These are phyloP conservation scores for Anableps anableps DNA, from an alignment of 2,797 vertebrate genomes.

Conservation along the genomic window DNA sequence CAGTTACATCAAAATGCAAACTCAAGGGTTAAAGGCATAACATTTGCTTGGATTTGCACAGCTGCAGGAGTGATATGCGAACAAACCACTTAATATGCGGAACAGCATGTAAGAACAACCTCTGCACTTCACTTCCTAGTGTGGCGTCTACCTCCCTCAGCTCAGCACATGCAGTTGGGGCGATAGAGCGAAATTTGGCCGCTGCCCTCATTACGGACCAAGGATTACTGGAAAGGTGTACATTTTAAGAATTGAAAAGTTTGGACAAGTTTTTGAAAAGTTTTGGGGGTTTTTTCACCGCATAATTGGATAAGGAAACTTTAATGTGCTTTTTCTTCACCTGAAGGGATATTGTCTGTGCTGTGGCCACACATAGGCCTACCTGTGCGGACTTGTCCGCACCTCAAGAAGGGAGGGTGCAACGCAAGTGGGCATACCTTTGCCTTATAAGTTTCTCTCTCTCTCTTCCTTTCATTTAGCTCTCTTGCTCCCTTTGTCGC, in stretches of 20 bases:
- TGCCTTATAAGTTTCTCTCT: background rate
- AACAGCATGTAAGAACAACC: slow-evolving; percentile 70
- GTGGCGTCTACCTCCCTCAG: background rate
- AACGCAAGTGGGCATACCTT: slow-evolving; percentile 33
- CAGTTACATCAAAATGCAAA: background rate
- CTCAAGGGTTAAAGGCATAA: background rate
- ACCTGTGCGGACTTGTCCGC: slow-evolving; percentile 62
- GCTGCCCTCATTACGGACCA: background rate
- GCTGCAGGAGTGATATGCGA: background rate
- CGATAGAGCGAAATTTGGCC: background rate
- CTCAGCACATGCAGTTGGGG: background rate
- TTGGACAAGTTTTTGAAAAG: background rate
- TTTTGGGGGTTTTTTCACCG: background rate
- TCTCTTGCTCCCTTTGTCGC: too few relatives aligned
- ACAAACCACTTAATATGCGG: slow-evolving; percentile 54
- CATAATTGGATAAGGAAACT: background rate
- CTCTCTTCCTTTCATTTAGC: background rate
- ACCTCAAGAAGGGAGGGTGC: slow-evolving; percentile 3
- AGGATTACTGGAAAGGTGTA: background rate
- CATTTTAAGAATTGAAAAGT: background rate
- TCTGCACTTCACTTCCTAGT: slow-evolving; percentile 72
- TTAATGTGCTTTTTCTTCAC: background rate
- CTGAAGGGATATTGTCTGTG: background rate
- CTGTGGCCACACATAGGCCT: background rate
- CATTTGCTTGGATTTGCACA: background rate